phyloP scores from a whole-genome alignment of 2,113 vertebrate species.

The Candoia aspera region DNA sequence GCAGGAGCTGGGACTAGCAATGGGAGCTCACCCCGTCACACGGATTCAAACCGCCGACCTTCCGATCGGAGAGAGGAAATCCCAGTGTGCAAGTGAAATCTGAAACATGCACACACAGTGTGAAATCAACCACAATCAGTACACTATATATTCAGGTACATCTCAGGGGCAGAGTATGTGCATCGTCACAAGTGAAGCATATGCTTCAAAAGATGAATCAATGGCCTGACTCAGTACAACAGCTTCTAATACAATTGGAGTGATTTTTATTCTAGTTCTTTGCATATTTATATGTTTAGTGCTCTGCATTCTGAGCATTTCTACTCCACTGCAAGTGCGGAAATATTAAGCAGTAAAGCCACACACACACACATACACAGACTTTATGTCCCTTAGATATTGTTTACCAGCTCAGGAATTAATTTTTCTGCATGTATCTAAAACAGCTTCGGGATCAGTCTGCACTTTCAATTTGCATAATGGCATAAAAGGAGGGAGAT shows the following conservation, averaged over 20 bases:
- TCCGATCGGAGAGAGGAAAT: too few relatives aligned
- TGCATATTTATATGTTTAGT: slow-evolving; percentile 14
- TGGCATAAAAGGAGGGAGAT: slow-evolving; percentile 23
- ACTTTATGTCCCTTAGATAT: not conserved
- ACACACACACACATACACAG: not conserved
- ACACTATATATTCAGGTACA: not conserved
- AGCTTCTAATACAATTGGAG: not conserved
- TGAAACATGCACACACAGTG: not conserved
- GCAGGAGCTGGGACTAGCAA: too few relatives aligned
- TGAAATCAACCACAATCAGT: not conserved
- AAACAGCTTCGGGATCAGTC: slow-evolving; percentile 5
- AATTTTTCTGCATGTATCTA: slow-evolving; percentile 12
- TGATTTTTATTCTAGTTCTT: not conserved
- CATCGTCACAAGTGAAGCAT: not conserved
- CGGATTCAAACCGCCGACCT: too few relatives aligned
- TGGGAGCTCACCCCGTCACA: too few relatives aligned
- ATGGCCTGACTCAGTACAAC: not conserved
- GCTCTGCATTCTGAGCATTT: not conserved
- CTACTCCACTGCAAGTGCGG: not conserved
- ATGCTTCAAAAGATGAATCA: not conserved
- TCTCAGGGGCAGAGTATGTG: too few relatives aligned
- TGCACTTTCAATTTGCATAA: slow-evolving; percentile 24
- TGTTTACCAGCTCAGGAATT: not conserved
- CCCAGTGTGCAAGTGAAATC: not conserved
- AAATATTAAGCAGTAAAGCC: not conserved